phyloP scores from a whole-genome alignment of 2,797 vertebrate species.

The Linurgus olivaceus region DNA sequence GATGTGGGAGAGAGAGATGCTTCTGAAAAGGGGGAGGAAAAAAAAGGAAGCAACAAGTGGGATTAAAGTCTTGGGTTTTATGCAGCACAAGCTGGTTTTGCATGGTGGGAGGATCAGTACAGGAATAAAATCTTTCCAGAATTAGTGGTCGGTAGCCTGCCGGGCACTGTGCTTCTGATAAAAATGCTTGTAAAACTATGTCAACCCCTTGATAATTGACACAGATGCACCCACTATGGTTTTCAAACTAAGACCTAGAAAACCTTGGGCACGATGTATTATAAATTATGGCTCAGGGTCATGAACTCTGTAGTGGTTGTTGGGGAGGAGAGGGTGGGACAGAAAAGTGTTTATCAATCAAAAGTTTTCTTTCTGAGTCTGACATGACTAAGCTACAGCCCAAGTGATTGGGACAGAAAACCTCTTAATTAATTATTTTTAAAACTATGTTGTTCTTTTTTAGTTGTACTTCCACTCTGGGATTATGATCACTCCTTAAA shows the following conservation, averaged over 20 bases:
- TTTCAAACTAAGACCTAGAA: conserved; percentile 83
- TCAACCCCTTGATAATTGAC: conserved; percentile 82
- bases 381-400: conserved; percentile 81
- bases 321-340: conserved; percentile 42
- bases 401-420: conserved; percentile 78
- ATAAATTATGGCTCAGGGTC: conserved; percentile 88
- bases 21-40: conserved; percentile 54
- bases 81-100: conserved; percentile 78
- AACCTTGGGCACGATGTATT: conserved; percentile 77
- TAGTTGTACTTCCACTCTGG: background rate
- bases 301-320: conserved; percentile 76
- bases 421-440: conserved; percentile 82
- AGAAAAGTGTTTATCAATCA: conserved; percentile 88
- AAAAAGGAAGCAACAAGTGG: conserved; percentile 85
- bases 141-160: conserved; percentile 75
- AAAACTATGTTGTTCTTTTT: conserved; percentile 71
- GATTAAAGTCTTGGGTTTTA: conserved; percentile 81
- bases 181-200: conserved; percentile 82
- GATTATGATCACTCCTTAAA: background rate
- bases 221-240: conserved; percentile 82
- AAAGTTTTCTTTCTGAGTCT: conserved; percentile 83
- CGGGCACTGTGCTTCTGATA: conserved; percentile 77
- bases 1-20: conserved; percentile 77
- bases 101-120: conserved; percentile 77
- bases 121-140: conserved; percentile 79